phyloP scores from a whole-genome alignment of 1,140 invertebrate species.

The Diprion similis region DNA sequence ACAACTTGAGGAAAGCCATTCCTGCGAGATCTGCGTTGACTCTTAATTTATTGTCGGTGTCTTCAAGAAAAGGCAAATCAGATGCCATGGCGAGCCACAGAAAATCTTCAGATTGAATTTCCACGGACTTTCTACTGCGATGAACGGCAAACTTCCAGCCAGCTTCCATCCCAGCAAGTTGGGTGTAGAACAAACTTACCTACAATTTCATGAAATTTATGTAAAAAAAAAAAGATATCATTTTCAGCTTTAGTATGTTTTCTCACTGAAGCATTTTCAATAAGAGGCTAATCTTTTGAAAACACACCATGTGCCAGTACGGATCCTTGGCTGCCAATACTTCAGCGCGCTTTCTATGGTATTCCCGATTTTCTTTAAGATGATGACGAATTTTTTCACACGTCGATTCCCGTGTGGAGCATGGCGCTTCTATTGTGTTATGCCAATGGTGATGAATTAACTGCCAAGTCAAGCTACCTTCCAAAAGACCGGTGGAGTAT shows the following conservation, averaged over 20 bases:
- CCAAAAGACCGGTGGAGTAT: conserved; percentile 87
- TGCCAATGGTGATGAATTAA: conserved; percentile 83
- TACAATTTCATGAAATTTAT: conserved; percentile 44
- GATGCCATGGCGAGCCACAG: conserved; percentile 78
- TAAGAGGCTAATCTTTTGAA: conserved; percentile 4
- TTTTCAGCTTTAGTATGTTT: neutral
- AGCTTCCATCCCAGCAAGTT: conserved; percentile 72
- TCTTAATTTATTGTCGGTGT: conserved; percentile 42
- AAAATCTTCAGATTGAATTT: conserved; percentile 71
- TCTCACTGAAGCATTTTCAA: conserved; percentile 2
- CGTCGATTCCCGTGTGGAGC: conserved; percentile 67
- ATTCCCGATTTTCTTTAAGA: conserved; percentile 70
- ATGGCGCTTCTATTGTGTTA: conserved; percentile 77
- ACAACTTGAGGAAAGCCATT: conserved; percentile 47
- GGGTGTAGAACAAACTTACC: conserved; percentile 73
- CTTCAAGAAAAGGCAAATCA: conserved; percentile 78
- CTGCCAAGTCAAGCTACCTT: conserved; percentile 82
- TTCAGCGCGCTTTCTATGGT: conserved; percentile 67
- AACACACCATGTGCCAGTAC: conserved; percentile 82
- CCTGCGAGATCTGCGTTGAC: conserved; percentile 31
- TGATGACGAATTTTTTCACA: conserved; percentile 74
- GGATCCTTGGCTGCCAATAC: conserved; percentile 62
- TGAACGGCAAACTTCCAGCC: conserved; percentile 74
- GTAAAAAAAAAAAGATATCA: conserved; percentile 8
- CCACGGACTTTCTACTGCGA: conserved; percentile 67